Base-by-base conservation (phyloP, 2,113 vertebrate species). In the Circaetus gallicus region DNA sequence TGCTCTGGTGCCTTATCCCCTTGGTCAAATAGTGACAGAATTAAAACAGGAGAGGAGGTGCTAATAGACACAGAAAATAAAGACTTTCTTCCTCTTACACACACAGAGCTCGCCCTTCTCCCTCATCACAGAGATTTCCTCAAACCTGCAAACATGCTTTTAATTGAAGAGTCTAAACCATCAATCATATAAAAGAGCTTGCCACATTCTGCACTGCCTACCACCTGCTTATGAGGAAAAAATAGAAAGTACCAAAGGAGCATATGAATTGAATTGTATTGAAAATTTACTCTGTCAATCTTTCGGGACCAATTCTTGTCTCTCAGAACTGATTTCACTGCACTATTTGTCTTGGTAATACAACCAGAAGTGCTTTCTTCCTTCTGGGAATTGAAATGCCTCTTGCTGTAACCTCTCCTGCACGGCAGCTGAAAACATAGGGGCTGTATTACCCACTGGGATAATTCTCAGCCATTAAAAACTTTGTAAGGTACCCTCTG, bases 251-350 rank as follows among this genome's bases (percentile, higher is more conserved):
- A 86, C 45, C 32, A 82, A 80, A 94, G 43, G 53, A 97, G 61
- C 66, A 74, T 50, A 90, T 86, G 90, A 94, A 95, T 94, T 94
- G 91, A 92, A 96, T 89, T 95, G 89, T 55, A 87, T 66, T 91
- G 93, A 92, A 95, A 96, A 97, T 97, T 95, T 96, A 87, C 79
- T 95, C 97, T 95, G 92, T 80, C 84, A 96, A 55, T 80, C 95
- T 95, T 97, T 89, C 3, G 24, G 95, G 95, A 95, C 72, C 70
- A 66, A 87, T 96, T 97, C 89, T 89, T 94, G 58, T 93, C 80
- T 94, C 82, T 96, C 94, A 93, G 89, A 96, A 92, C 84, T 76
- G 89, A 94, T 97, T 97, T 96, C 66, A 61, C 32, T 72, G 85
- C 66, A 58, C 77, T 95, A 45, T 96, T 97, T 97, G 82, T 96